Evolutionary conservation across 2,113 vertebrate genomes (phyloP).

Genomic region (Piprites chloris): DNA sequence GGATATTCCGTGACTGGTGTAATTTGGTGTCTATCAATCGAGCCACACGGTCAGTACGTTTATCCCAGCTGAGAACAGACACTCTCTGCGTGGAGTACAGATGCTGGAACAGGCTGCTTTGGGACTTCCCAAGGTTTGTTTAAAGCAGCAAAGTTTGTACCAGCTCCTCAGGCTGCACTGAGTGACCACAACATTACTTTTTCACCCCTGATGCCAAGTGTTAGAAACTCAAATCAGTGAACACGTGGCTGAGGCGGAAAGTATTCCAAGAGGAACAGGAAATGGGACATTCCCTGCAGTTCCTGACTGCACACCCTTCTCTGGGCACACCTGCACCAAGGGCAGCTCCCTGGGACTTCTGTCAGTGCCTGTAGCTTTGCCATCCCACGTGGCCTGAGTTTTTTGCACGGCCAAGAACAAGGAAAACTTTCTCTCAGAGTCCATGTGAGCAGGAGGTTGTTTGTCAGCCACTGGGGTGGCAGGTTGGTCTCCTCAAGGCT

Average conservation of each 20-base stretch:
- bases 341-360: not conserved
- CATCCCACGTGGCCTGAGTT: not conserved
- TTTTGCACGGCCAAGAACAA: not conserved
- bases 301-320: not conserved
- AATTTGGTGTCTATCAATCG: not conserved
- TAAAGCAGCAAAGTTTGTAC: not conserved
- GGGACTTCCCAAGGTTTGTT: not conserved
- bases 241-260: fast-evolving
- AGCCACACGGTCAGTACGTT: fast-evolving
- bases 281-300: not conserved
- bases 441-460: fast-evolving
- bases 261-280: not conserved
- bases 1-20: not conserved
- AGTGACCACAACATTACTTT: fast-evolving
- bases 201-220: not conserved
- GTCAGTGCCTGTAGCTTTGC: not conserved
- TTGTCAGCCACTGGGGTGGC: not conserved
- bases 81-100: not conserved
- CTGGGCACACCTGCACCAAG: not conserved
- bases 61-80: not conserved
- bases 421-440: fast-evolving
- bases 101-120: not conserved
- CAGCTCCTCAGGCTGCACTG: not conserved
- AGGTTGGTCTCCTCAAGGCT: not conserved
- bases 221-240: not conserved